Base-by-base conservation (phyloP, 2,888 invertebrate species). In the Ferdinandea cuprea region DNA sequence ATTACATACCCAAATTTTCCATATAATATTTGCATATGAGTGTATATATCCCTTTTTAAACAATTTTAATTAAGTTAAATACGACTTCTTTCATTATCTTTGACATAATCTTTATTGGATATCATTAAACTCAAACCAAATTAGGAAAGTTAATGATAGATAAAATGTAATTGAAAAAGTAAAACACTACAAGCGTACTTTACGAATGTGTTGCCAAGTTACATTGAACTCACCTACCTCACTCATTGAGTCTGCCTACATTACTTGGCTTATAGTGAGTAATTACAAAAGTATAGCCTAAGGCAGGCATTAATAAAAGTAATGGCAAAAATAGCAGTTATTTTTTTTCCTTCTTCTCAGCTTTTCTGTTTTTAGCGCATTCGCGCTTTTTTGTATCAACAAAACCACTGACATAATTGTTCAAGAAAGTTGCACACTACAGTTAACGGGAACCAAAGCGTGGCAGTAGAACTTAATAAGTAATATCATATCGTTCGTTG, bases 391-490 rank as follows among this genome's bases (percentile, higher is more conserved):
- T 65, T 65, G 42, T 52, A 30, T 40, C 7, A 66, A 71, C 65
- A 76, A 81, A 81, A 81, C 76, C 71, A 81, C 81, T 77, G 81
- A 81, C 81, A 77, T 81, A 72, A 81, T 54, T 77, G 77, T 72
- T 81, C 77, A 77, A 81, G 81, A 81, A 77, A 81, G 81, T 81
- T 81, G 71, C 81, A 77, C 81, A 66, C 59, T 48, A 44, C 21
- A n/a, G n/a, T 28, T 58, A 81, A 81, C 77, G 81, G 77, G 30
- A 61, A 77, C 15, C 54, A 54, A 76, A 69, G 63, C 56, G 48
- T 72, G 68, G 50, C 59, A 66, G 37, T 56, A 69, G 77, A 77
- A 77, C 59, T 59, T 48, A 76, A 42, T 42, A 61, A 48, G 9
- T 4, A 13, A 61, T 17, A 52, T 15, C 32, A 37, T 61, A 28